These are phyloP conservation scores for Sciaenops ocellatus DNA, from an alignment of 2,797 vertebrate genomes.

Conservation along the genomic window DNA sequence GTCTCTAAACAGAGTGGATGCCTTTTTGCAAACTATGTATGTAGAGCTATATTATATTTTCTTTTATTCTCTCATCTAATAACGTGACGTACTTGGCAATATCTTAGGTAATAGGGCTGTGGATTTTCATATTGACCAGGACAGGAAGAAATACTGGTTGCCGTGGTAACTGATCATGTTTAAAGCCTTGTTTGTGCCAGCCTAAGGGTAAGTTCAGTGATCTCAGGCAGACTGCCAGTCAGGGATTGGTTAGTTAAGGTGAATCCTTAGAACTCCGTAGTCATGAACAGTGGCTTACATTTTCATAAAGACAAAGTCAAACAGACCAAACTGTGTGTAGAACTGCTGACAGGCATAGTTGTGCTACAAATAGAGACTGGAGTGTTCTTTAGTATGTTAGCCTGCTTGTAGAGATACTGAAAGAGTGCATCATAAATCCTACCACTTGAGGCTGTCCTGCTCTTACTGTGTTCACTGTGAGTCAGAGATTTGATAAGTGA, in stretches of 20 bases:
- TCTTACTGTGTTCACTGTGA: constrained; percentile 18
- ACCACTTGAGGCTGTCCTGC: constrained; percentile 31
- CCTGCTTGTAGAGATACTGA: neutral
- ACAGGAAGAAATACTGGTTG: constrained; percentile 28
- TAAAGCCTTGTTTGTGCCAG: constrained; percentile 29
- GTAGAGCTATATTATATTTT: neutral
- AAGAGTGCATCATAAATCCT: constrained; percentile 28
- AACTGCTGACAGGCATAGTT: neutral
- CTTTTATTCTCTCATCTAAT: constrained; percentile 1
- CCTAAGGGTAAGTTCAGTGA: constrained; percentile 16
- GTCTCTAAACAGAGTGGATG: neutral
- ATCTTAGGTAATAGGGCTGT: constrained; percentile 9
- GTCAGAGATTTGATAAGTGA: constrained; percentile 31
- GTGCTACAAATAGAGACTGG: neutral
- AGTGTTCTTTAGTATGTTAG: neutral
- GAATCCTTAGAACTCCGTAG: neutral
- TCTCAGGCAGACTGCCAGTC: constrained; percentile 19
- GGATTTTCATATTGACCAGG: neutral
- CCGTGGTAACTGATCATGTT: constrained; percentile 48
- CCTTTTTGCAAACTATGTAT: neutral
- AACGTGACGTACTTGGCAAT: neutral
- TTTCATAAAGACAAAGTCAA: constrained; percentile 6
- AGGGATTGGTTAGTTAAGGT: constrained; percentile 24
- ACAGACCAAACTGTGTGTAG: neutral
- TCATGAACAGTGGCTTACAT: constrained; percentile 9